phyloP scores from a whole-genome alignment of 2,888 invertebrate species.

The Apocheima hispidaria region DNA sequence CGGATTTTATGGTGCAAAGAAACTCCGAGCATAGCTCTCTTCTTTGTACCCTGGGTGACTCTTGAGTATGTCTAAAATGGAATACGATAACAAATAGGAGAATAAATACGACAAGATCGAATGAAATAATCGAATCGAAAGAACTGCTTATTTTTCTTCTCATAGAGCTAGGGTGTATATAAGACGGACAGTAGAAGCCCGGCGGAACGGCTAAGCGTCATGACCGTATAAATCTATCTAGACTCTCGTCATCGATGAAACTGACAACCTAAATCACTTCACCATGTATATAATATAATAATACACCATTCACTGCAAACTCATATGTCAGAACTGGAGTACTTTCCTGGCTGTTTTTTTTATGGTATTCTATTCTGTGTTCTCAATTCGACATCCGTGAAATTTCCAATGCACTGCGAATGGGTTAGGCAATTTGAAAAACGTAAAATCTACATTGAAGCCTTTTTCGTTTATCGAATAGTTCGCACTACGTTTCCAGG shows the following conservation, averaged over 20 bases:
- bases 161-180: conserved; percentile 67
- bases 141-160: conserved; percentile 84
- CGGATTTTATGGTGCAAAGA: no score
- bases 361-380: conserved; percentile 26
- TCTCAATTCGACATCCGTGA: conserved; percentile 24
- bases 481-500: not conserved
- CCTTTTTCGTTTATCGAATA: not conserved
- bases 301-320: conserved; percentile 3
- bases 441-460: not conserved
- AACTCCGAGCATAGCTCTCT: no score
- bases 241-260: conserved; percentile 17
- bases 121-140: conserved; percentile 80
- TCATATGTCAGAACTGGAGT: conserved; percentile 24
- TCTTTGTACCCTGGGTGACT: no score
- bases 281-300: conserved; percentile 27
- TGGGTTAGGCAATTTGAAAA: conserved; percentile 21
- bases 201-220: conserved; percentile 65
- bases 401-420: conserved; percentile 35
- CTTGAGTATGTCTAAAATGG: no score
- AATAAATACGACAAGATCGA: conserved; percentile 73
- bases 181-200: conserved; percentile 70
- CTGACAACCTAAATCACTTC: conserved; percentile 22
- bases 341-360: conserved; percentile 32
- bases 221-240: conserved; percentile 43
- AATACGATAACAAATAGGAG: no score